phyloP scores from a whole-genome alignment of 1,140 invertebrate genomes.

The Brachionus calyciflorus region DNA sequence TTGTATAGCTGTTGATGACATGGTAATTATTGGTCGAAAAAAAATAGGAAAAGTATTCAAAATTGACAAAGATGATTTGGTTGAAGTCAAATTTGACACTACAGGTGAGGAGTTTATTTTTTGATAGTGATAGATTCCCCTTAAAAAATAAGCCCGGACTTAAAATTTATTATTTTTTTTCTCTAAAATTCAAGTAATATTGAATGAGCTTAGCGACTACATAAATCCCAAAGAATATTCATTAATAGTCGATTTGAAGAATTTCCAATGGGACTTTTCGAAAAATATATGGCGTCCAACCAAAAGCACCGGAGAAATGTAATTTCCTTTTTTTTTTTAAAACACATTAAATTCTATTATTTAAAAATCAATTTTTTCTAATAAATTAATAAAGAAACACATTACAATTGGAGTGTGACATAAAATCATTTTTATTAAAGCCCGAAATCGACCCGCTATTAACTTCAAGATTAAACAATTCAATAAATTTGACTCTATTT shows the following conservation, averaged over 20 bases:
- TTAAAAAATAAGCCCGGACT: background rate
- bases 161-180: background rate
- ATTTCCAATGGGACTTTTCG: background rate
- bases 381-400: background rate
- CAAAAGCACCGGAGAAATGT: background rate
- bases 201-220: background rate
- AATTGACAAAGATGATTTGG: background rate
- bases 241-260: background rate
- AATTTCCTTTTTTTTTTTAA: background rate
- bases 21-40: background rate
- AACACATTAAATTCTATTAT: background rate
- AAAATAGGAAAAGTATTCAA: slow-evolving; percentile 4
- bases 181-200: background rate
- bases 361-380: background rate
- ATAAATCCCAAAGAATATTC: background rate
- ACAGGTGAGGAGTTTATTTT: background rate
- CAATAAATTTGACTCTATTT: background rate
- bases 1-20: slow-evolving; percentile 8
- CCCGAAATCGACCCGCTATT: background rate
- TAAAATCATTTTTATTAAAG: background rate
- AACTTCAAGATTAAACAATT: background rate
- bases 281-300: slow-evolving; percentile 7
- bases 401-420: background rate
- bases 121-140: background rate
- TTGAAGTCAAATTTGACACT: slow-evolving; percentile 19